Base-by-base conservation (phyloP, 2,113 vertebrate genomes). In the Petromus typicus region DNA sequence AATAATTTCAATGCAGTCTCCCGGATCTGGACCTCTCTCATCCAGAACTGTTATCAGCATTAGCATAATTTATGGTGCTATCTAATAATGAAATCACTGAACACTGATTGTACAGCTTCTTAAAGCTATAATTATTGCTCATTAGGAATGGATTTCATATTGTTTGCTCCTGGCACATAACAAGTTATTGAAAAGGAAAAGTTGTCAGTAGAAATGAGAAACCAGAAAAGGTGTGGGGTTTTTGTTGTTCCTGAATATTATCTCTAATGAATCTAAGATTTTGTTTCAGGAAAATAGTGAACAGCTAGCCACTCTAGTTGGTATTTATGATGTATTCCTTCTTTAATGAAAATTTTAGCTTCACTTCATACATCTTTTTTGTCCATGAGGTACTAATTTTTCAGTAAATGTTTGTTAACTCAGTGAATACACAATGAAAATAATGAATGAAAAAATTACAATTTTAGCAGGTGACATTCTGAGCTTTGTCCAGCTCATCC, bases 31-130 rank as follows among this genome's bases (percentile, higher is more conserved):
- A 98, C 98, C 98, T 98, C 98, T 98, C 97, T 98, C 98, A 98
- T 98, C 98, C 98, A 97, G 98, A 98, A 98, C 98, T 97, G 97
- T 98, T 98, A 98, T 98, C 98, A 98, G 98, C 98, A 98, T 99
- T 98, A 99, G 98, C 98, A 98, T 99, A 98, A 98, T 98, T 99
- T 99, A 98, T 95, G 85, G 98, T 98, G 97, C 98, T 98, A 98
- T 98, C 98, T 98, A 98, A 98, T 98, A 98, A 98, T 98, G 98
- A 98, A 99, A 98, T 98, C 98, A 98, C 97, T 98, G 98, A 98
- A 97, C 97, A 97, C 96, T 98, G 98, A 99, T 99, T 98, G 98
- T 98, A 98, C 97, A 98, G 97, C 98, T 98, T 98, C 98, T 98
- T 98, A 98, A 98, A 98, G 98, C 98, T 98, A 94, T 98, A 98